A percentile compares a stretch with the other conserved stretches of the same genome.
Evolutionary conservation across 2,797 vertebrate genomes (phyloP).

Genomic region (Yasuhikotakia modesta): DNA sequence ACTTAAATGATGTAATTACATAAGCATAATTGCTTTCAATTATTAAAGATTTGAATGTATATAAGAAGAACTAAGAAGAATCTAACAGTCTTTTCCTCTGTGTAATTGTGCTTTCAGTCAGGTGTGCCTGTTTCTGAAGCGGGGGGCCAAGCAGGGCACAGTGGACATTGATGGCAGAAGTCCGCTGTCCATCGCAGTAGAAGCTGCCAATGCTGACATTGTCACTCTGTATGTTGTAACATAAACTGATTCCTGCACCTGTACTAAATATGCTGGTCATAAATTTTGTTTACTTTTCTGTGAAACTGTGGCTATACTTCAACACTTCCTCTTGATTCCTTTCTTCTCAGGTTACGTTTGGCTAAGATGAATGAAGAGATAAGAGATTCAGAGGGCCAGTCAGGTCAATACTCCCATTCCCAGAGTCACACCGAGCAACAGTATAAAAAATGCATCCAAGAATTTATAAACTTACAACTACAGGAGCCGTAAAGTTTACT

Average conservation of each 20-base stretch:
- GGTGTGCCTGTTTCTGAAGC: constrained; percentile 86
- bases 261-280: background rate
- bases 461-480: constrained; percentile 83
- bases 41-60: too few relatives aligned
- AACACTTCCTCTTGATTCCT: background rate
- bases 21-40: too few relatives aligned
- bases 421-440: constrained; percentile 85
- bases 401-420: constrained; percentile 81
- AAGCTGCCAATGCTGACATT: too few relatives aligned
- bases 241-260: background rate
- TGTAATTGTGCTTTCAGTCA: constrained; percentile 68
- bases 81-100: background rate
- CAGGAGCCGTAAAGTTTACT: constrained; percentile 69
- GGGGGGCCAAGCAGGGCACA: constrained; percentile 84
- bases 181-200: constrained; percentile 82
- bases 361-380: constrained; percentile 89
- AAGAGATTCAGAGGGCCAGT: constrained; percentile 86
- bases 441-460: constrained; percentile 85
- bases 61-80: too few relatives aligned
- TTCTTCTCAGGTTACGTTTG: constrained; percentile 78
- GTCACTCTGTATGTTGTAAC: constrained; percentile 76
- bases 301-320: background rate
- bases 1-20: too few relatives aligned
- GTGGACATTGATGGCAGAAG: constrained; percentile 82
- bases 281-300: background rate